Conservation (phyloP, 1,140 invertebrate genomes). For the Eulimnadia texana region DNA sequence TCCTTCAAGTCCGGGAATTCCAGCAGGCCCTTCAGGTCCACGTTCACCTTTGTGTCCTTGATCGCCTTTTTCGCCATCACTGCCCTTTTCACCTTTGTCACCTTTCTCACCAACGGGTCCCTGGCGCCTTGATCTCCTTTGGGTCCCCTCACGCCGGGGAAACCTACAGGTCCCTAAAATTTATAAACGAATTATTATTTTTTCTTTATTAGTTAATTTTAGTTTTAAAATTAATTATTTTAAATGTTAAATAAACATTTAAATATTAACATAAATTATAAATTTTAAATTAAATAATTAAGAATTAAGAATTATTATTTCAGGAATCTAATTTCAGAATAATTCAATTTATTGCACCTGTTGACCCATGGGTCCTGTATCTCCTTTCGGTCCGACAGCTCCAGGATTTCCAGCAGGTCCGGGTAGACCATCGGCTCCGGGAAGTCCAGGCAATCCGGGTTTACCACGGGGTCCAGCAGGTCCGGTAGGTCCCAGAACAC, state of each 20-base stretch:
- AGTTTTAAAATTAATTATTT: too few species aligned
- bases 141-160: slow-evolving; percentile 52
- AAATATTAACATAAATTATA: too few species aligned
- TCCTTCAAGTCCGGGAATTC: slow-evolving; percentile 54
- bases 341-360: too few species aligned
- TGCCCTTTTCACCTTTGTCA: slow-evolving; percentile 47
- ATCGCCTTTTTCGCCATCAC: slow-evolving; percentile 63
- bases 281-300: too few species aligned
- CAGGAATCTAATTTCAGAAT: too few species aligned
- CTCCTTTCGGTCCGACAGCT: slow-evolving; percentile 46
- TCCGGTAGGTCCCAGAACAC: slow-evolving; percentile 48
- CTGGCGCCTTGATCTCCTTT: slow-evolving; percentile 62
- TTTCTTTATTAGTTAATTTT: too few species aligned
- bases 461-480: slow-evolving; percentile 54
- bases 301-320: too few species aligned
- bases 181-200: not conserved
- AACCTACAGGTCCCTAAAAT: slow-evolving; percentile 47
- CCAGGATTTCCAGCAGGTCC: slow-evolving; percentile 55
- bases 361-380: slow-evolving; percentile 45
- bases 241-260: too few species aligned
- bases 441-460: slow-evolving; percentile 51
- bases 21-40: slow-evolving; percentile 47
- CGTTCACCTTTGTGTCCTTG: slow-evolving; percentile 56
- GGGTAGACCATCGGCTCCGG: slow-evolving; percentile 54
- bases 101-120: slow-evolving; percentile 49